Conservation (phyloP, 2,113 vertebrate species). For the Etheostoma spectabile region DNA sequence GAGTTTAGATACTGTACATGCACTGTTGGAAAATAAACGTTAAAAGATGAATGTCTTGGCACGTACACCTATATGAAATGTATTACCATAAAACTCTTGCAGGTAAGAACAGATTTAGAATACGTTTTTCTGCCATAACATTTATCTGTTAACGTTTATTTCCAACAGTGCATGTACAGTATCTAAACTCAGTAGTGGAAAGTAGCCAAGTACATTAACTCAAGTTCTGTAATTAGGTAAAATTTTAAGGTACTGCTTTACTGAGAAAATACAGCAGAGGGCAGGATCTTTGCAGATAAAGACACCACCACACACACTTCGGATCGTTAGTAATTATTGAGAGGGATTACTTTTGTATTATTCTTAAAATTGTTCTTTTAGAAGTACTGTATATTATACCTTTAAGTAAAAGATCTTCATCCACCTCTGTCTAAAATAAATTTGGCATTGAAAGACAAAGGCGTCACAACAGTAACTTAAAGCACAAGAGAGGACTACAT, state of each 20-base stretch:
- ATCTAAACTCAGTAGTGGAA: neutral
- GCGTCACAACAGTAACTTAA: neutral
- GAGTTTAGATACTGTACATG: too few species aligned
- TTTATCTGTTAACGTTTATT: neutral
- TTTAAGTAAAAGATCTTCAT: too few species aligned
- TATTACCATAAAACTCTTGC: constrained; percentile 11
- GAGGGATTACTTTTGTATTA: too few species aligned
- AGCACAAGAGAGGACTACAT: neutral
- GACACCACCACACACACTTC: too few species aligned
- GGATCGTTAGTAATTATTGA: too few species aligned
- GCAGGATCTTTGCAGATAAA: too few species aligned
- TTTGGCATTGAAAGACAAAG: neutral
- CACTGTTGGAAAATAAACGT: too few species aligned
- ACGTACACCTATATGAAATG: neutral
- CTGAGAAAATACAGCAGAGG: too few species aligned
- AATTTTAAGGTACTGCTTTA: neutral
- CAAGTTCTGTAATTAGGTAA: neutral
- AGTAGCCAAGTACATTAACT: neutral
- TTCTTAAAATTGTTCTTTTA: too few species aligned
- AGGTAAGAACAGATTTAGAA: neutral
- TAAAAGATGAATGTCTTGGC: too few species aligned
- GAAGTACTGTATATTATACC: too few species aligned
- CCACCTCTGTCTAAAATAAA: neutral
- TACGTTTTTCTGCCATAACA: neutral
- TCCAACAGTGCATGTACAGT: too few species aligned